Conservation (phyloP, 2,797 vertebrate genomes). For the Carcharodon carcharias region DNA sequence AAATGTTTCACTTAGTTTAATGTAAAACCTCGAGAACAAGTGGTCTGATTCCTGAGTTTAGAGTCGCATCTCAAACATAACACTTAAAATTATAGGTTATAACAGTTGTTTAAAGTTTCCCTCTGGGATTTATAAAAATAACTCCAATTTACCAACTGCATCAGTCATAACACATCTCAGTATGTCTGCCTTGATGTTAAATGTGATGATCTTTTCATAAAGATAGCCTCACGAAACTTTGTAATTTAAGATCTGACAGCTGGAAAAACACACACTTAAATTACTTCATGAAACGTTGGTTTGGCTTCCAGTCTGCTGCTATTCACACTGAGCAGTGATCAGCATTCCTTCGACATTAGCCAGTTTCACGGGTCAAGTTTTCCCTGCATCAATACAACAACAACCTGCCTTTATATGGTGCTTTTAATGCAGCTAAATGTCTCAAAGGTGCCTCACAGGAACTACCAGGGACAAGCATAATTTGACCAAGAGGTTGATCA, state of each 20-base stretch:
- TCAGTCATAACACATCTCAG: too few relatives aligned
- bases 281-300: neutral
- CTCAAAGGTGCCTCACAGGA: neutral
- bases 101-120: too few relatives aligned
- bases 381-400: neutral
- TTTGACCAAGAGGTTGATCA: neutral
- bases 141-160: too few relatives aligned
- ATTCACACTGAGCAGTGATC: neutral
- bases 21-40: too few relatives aligned
- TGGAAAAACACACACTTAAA: neutral
- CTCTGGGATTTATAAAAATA: too few relatives aligned
- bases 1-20: too few relatives aligned
- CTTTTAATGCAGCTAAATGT: too few relatives aligned
- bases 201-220: neutral
- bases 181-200: neutral
- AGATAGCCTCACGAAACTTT: neutral
- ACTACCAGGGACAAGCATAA: neutral
- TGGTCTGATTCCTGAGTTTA: too few relatives aligned
- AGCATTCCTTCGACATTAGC: neutral
- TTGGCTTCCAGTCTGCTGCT: neutral
- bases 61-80: too few relatives aligned
- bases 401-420: neutral
- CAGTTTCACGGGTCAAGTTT: neutral
- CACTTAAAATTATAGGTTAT: too few relatives aligned
- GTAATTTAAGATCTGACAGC: neutral